A percentile compares a stretch with the other conserved stretches of the same genome.
Conservation (phyloP, 2,113 vertebrate species). For the Amia ocellicauda region DNA sequence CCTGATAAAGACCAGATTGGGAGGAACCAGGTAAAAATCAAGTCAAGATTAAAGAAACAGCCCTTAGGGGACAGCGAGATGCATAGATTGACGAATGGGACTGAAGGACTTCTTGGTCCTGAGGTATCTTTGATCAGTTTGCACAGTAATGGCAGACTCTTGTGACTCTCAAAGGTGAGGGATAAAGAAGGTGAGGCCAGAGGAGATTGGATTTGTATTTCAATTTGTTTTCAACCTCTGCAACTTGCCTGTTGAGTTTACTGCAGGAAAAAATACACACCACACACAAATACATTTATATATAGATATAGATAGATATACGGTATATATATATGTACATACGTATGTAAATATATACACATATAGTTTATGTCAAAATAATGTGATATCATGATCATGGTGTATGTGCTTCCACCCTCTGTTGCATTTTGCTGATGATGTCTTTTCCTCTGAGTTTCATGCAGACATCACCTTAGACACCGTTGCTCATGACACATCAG, state of each 20-base stretch:
- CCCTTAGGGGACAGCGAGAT: too few relatives aligned
- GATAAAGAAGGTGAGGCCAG: too few relatives aligned
- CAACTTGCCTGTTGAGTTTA: slow-evolving; percentile 46
- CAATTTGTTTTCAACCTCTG: too few relatives aligned
- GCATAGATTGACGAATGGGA: slow-evolving; percentile 13
- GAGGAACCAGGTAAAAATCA: slow-evolving; percentile 34
- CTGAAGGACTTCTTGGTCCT: slow-evolving; percentile 21
- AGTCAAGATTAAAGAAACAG: neutral
- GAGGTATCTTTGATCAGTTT: slow-evolving; percentile 49
- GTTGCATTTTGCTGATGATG: too few relatives aligned
- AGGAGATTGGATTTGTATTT: too few relatives aligned
- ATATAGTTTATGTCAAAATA: too few relatives aligned
- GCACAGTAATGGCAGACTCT: slow-evolving; percentile 57
- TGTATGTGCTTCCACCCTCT: too few relatives aligned
- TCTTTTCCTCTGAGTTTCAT: too few relatives aligned
- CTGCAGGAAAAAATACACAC: too few relatives aligned
- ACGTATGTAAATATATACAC: neutral
- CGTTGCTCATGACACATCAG: too few relatives aligned
- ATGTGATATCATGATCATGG: too few relatives aligned
- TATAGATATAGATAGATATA: slow-evolving; percentile 2
- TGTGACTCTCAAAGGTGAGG: slow-evolving; percentile 42
- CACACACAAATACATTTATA: neutral
- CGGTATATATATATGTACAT: neutral
- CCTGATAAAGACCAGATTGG: slow-evolving; percentile 22
- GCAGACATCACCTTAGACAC: too few relatives aligned